These are phyloP conservation scores for Heterotilapia buettikoferi DNA, from an alignment of 2,113 vertebrate genomes.

Conservation along the genomic window DNA sequence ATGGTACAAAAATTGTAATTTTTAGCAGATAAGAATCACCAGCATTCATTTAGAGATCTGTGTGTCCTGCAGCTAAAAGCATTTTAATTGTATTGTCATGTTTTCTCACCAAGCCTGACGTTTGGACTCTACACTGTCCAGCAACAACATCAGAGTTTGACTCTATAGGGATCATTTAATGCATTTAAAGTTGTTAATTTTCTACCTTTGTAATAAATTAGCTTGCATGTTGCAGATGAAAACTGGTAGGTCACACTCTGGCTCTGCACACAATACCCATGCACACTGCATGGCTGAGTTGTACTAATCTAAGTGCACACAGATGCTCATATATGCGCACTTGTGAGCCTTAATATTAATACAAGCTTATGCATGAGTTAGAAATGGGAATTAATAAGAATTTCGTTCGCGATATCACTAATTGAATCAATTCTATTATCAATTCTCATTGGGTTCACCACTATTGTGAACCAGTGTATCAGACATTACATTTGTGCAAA, in stretches of 20 bases:
- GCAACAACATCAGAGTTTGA: not conserved
- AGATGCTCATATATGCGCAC: not conserved
- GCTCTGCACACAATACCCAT: not conserved
- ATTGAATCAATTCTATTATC: not conserved
- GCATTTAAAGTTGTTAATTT: not conserved
- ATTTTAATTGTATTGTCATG: not conserved
- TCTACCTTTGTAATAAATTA: not conserved
- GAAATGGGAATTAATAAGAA: not conserved
- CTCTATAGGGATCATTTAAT: not conserved
- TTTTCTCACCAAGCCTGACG: not conserved
- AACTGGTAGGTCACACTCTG: not conserved
- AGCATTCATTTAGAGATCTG: not conserved
- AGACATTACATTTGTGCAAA: not conserved
- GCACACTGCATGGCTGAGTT: not conserved
- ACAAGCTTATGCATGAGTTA: not conserved
- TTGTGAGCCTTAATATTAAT: not conserved
- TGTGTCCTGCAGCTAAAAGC: not conserved
- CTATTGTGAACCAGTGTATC: not conserved
- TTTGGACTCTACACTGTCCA: not conserved
- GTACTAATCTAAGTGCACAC: not conserved
- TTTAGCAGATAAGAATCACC: not conserved
- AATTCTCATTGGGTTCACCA: not conserved
- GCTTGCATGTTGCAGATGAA: not conserved
- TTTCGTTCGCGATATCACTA: not conserved
- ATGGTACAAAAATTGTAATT: not conserved